Conservation (phyloP, 2,797 vertebrate genomes). For the Esox masquinongy region DNA sequence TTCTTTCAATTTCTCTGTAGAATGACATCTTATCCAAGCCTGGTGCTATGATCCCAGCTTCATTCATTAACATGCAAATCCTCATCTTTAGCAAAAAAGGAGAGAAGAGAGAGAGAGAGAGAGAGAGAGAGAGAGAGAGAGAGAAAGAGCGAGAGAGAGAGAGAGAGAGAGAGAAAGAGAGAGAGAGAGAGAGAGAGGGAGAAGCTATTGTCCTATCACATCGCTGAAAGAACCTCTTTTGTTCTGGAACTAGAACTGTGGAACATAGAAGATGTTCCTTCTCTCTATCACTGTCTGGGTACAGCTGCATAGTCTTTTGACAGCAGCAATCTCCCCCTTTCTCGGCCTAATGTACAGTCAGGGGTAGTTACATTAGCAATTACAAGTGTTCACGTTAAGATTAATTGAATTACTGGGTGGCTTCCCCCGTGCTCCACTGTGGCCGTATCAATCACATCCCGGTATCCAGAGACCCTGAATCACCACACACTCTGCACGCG, state of each 20-base stretch:
- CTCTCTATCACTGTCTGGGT: constrained; percentile 47
- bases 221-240: constrained; percentile 25
- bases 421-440: constrained; percentile 57
- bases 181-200: not conserved
- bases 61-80: constrained; percentile 80
- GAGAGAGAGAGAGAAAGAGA: no score
- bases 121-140: no score
- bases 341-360: constrained; percentile 68
- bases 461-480: constrained; percentile 52
- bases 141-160: no score
- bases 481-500: constrained; percentile 5
- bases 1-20: constrained; percentile 21
- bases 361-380: constrained; percentile 74
- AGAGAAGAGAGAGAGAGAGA: not conserved
- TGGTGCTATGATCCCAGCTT: constrained; percentile 43
- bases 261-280: constrained; percentile 42
- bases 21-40: constrained; percentile 18
- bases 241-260: constrained; percentile 14
- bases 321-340: constrained; percentile 47
- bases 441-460: constrained; percentile 68
- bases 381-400: constrained; percentile 73
- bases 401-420: constrained; percentile 76
- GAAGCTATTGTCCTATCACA: constrained; percentile 34
- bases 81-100: constrained; percentile 49
- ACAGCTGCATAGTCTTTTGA: constrained; percentile 48